A percentile compares a stretch with the other conserved stretches of the same genome.
phyloP scores from a whole-genome alignment of 2,888 invertebrate species.

The Penaeus monodon region DNA sequence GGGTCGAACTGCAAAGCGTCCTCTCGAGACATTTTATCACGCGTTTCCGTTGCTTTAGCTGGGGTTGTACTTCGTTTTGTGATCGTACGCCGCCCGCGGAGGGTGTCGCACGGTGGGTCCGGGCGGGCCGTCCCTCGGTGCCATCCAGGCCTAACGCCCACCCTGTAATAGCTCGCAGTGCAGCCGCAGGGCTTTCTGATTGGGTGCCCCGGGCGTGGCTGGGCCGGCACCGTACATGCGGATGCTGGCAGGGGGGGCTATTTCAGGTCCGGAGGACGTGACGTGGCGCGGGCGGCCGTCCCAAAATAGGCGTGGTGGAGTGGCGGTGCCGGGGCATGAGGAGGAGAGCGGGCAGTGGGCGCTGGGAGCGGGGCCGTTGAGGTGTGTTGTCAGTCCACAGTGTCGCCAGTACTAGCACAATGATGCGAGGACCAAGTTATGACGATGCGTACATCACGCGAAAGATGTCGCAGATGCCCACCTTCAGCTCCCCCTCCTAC shows the following conservation, averaged over 20 bases:
- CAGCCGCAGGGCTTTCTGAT: not conserved
- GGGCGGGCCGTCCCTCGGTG: too few relatives aligned
- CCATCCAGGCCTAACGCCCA: too few relatives aligned
- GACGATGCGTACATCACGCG: conserved; percentile 64
- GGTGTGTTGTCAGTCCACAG: conserved; percentile 52
- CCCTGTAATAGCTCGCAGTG: too few relatives aligned
- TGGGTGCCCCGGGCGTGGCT: conserved; percentile 19
- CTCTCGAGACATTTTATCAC: too few relatives aligned
- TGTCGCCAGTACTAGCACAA: conserved; percentile 64
- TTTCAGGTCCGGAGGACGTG: conserved; percentile 56
- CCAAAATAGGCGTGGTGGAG: conserved; percentile 41
- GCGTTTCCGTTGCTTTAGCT: too few relatives aligned
- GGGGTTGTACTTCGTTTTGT: too few relatives aligned
- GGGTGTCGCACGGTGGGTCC: too few relatives aligned
- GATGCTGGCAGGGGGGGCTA: conserved; percentile 38
- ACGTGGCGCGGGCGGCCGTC: conserved; percentile 41
- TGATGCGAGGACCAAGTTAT: conserved; percentile 64
- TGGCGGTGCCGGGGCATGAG: conserved; percentile 22
- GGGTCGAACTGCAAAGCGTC: too few relatives aligned
- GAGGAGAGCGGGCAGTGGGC: conserved; percentile 33
- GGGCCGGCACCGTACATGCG: conserved; percentile 7
- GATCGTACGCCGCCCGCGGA: too few relatives aligned
- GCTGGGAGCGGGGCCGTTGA: conserved; percentile 48
- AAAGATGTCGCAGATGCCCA: conserved; percentile 60
- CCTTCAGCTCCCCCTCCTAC: conserved; percentile 54